Conservation (phyloP, 2,113 vertebrate species). For the Chionis minor region DNA sequence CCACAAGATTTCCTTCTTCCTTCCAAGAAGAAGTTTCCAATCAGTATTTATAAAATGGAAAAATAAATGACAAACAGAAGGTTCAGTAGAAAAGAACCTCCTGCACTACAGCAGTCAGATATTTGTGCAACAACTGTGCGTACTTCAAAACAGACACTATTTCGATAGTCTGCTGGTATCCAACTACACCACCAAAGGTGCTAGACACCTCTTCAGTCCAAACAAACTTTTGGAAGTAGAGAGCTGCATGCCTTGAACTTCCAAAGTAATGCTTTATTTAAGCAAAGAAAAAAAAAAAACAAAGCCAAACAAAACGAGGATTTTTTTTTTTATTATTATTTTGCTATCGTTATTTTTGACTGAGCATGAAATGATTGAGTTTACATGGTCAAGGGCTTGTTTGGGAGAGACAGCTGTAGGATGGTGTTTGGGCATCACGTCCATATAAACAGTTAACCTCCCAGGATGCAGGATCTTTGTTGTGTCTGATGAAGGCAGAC, state of each 20-base stretch:
- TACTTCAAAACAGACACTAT: neutral
- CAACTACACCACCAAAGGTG: neutral
- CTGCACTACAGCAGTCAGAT: constrained; percentile 24
- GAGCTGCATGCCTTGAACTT: constrained; percentile 23
- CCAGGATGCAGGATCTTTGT: constrained; percentile 66
- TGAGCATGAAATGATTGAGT: constrained; percentile 5
- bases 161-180: neutral
- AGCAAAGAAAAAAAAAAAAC: neutral
- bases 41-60: constrained; percentile 70
- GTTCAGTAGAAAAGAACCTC: constrained; percentile 38
- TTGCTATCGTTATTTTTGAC: constrained; percentile 53
- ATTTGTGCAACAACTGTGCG: neutral
- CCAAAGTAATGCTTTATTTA: neutral
- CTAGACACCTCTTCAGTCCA: constrained; percentile 10
- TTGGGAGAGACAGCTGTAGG: constrained; percentile 15
- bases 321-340: neutral
- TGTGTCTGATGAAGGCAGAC: constrained; percentile 83
- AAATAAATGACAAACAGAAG: constrained; percentile 74
- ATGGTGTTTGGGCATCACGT: constrained; percentile 39
- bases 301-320: constrained; percentile 2
- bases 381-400: constrained; percentile 30
- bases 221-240: neutral
- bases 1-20: constrained; percentile 57
- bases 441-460: constrained; percentile 67
- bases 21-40: constrained; percentile 72